Evolutionary conservation across 2,888 invertebrate species (phyloP).

Genomic region (Cheilosia impressa): DNA sequence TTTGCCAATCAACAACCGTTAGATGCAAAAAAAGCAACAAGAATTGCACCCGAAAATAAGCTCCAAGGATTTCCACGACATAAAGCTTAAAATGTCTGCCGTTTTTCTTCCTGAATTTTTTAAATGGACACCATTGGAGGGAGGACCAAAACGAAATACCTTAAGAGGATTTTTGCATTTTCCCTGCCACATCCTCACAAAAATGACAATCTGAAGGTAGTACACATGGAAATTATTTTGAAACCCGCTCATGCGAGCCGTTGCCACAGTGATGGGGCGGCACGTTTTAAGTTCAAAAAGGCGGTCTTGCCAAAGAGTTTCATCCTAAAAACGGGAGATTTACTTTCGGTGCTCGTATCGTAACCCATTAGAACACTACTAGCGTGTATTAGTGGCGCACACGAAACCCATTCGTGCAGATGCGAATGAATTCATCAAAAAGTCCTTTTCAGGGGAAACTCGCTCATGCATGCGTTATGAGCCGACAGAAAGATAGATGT

Average conservation of each 20-base stretch:
- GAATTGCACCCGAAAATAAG: neutral
- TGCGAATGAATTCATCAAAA: conserved; percentile 55
- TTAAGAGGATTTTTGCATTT: conserved; percentile 9
- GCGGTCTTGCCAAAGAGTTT: neutral
- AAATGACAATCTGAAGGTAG: conserved; percentile 18
- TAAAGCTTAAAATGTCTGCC: neutral
- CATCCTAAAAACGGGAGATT: conserved; percentile 5
- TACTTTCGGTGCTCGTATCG: conserved; percentile 1
- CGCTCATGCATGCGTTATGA: conserved; percentile 54
- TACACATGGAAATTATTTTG: neutral
- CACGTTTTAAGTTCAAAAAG: conserved; percentile 17
- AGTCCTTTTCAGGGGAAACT: conserved; percentile 18
- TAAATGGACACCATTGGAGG: neutral
- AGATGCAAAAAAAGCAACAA: neutral
- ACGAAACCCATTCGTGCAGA: conserved; percentile 43
- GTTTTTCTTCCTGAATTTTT: conserved; percentile 2
- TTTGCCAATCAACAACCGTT: neutral
- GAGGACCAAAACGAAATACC: neutral
- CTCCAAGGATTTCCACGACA: neutral
- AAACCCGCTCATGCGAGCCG: conserved; percentile 1
- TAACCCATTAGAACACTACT: conserved; percentile 37
- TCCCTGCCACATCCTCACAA: neutral
- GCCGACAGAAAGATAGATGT: conserved; percentile 46
- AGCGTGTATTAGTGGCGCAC: conserved; percentile 2
- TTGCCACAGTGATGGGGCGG: neutral